Percentiles rank a stretch among this genome's conserved stretches.
phyloP scores from a whole-genome alignment of 2,113 vertebrate genomes.

The Platycercus adscitus region DNA sequence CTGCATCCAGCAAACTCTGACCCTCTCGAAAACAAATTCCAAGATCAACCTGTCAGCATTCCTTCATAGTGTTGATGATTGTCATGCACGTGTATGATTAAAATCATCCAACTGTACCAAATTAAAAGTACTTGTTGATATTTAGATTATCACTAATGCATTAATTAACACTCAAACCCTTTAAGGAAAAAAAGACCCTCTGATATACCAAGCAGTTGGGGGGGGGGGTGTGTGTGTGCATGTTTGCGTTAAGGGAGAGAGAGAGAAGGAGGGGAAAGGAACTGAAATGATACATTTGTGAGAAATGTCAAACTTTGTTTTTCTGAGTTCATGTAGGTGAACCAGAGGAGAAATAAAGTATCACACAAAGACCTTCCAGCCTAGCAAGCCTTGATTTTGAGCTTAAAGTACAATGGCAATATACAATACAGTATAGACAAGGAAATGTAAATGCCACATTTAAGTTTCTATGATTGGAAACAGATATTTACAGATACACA shows the following conservation, averaged over 20 bases:
- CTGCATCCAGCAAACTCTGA: neutral
- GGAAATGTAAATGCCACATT: neutral
- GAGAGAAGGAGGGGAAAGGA: rapidly evolving
- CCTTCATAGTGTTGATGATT: neutral
- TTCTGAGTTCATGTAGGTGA: neutral
- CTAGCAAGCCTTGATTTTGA: neutral
- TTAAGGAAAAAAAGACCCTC: neutral
- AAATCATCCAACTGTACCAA: neutral
- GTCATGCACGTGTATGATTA: rapidly evolving
- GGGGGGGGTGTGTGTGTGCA: too few species aligned
- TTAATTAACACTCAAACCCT: neutral
- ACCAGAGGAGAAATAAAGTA: neutral
- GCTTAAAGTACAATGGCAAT: neutral
- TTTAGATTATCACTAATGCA: neutral
- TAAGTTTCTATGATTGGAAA: neutral
- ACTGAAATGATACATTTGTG: neutral
- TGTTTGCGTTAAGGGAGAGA: neutral
- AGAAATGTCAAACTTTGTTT: neutral
- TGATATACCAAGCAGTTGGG: neutral
- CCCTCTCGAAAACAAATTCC: neutral
- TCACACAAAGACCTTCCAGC: neutral
- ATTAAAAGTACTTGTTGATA: neutral
- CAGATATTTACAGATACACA: neutral
- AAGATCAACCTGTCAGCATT: neutral
- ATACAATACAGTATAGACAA: neutral